A percentile compares a stretch with the other conserved stretches of the same genome.
Evolutionary conservation across 2,113 vertebrate species (phyloP).

Genomic region (Eleginops maclovinus): DNA sequence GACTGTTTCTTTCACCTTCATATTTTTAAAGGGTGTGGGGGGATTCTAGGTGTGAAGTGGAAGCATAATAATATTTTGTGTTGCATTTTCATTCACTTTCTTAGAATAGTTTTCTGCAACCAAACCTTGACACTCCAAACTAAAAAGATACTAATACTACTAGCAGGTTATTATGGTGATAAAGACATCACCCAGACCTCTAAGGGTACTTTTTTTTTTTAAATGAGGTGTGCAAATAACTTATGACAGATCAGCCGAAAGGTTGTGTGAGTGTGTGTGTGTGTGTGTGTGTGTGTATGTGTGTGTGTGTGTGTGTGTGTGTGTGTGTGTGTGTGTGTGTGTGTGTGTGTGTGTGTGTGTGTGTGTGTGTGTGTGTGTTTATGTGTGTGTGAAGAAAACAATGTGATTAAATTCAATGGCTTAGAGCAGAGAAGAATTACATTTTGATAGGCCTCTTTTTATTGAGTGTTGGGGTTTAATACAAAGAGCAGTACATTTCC

Average conservation of each 20-base stretch:
- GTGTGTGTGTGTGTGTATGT: background rate
- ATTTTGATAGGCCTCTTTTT: background rate
- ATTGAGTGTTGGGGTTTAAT: background rate
- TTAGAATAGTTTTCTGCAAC: background rate
- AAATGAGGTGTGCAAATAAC: conserved; percentile 17
- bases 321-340: too few species aligned
- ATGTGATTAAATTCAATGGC: background rate
- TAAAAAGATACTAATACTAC: background rate
- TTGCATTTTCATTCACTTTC: background rate
- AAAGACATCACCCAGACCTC: conserved; percentile 13
- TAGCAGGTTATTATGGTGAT: conserved; percentile 30
- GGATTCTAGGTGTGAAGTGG: background rate
- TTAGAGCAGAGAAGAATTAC: background rate
- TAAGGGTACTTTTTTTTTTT: too few species aligned
- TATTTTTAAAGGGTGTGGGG: background rate
- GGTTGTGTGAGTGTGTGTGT: background rate
- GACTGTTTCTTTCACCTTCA: conserved; percentile 5
- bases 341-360: too few species aligned
- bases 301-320: too few species aligned
- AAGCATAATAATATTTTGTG: background rate
- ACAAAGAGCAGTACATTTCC: background rate
- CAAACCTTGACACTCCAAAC: conserved; percentile 22
- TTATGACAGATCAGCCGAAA: conserved; percentile 2
- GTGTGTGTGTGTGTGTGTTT: too few species aligned
- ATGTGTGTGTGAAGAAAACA: background rate